A percentile compares a stretch with the other conserved stretches of the same genome.
These are phyloP conservation scores for Phoxinus phoxinus DNA, from an alignment of 2,113 vertebrate species.

Conservation along the genomic window DNA sequence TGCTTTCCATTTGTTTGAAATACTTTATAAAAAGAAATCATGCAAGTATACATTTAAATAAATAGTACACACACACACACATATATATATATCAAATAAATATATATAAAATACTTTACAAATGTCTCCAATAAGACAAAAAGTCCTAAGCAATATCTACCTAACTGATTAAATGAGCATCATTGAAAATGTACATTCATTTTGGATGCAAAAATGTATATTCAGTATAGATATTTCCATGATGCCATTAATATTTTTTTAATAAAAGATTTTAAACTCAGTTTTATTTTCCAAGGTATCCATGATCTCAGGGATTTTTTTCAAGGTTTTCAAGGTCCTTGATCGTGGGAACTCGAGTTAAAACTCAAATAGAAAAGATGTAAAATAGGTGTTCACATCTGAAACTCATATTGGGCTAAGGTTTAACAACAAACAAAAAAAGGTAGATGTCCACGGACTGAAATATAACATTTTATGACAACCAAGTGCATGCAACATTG, in stretches of 20 bases:
- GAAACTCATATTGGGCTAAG: neutral
- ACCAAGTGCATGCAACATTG: neutral
- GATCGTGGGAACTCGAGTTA: neutral
- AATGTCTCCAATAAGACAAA: neutral
- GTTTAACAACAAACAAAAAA: neutral
- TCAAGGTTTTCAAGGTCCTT: neutral
- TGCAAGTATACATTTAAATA: neutral
- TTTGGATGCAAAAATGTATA: too few relatives aligned
- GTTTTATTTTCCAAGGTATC: neutral
- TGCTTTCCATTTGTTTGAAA: neutral
- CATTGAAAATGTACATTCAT: too few relatives aligned
- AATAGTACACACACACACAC: neutral
- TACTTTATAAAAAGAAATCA: neutral
- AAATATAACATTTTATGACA: neutral
- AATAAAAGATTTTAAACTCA: neutral
- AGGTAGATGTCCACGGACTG: neutral
- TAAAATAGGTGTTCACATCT: neutral
- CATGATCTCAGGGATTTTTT: neutral
- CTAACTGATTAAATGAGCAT: too few relatives aligned
- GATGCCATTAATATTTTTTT: neutral
- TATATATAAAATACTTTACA: neutral
- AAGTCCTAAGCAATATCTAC: too few relatives aligned
- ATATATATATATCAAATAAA: neutral
- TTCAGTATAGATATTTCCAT: too few relatives aligned
- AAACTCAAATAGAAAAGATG: neutral